Evolutionary conservation across 2,797 vertebrate genomes (phyloP).

Genomic region (Lithobates sylvaticus): DNA sequence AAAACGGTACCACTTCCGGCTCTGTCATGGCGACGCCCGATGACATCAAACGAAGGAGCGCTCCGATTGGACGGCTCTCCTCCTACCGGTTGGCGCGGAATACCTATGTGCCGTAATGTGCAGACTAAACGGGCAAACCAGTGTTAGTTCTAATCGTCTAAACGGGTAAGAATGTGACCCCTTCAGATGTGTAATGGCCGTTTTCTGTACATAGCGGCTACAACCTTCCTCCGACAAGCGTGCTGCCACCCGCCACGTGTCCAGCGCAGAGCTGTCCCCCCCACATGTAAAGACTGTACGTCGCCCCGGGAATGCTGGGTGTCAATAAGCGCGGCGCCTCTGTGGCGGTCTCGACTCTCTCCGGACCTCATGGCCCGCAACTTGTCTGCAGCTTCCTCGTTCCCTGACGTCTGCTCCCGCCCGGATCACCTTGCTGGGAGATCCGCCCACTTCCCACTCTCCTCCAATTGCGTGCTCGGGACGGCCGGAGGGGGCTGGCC

Average conservation of each 20-base stretch:
- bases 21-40: slow-evolving; percentile 60
- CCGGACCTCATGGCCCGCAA: background rate
- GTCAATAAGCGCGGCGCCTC: background rate
- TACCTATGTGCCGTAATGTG: slow-evolving; percentile 18
- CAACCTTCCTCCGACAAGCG: background rate
- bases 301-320: background rate
- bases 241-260: background rate
- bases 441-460: background rate
- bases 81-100: background rate
- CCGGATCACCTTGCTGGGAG: background rate
- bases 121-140: background rate
- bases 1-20: slow-evolving; percentile 43
- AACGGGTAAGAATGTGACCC: background rate
- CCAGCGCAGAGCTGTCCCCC: background rate
- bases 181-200: background rate
- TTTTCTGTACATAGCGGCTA: background rate
- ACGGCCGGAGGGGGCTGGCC: background rate
- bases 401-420: background rate
- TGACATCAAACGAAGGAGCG: background rate
- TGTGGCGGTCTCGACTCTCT: background rate
- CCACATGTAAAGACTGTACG: background rate
- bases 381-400: slow-evolving; percentile 4
- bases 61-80: slow-evolving; percentile 7
- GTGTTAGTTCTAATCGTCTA: background rate
- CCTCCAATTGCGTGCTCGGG: slow-evolving; percentile 12